phyloP scores from a whole-genome alignment of 2,888 invertebrate genomes.

The Calliphora vomitoria region DNA sequence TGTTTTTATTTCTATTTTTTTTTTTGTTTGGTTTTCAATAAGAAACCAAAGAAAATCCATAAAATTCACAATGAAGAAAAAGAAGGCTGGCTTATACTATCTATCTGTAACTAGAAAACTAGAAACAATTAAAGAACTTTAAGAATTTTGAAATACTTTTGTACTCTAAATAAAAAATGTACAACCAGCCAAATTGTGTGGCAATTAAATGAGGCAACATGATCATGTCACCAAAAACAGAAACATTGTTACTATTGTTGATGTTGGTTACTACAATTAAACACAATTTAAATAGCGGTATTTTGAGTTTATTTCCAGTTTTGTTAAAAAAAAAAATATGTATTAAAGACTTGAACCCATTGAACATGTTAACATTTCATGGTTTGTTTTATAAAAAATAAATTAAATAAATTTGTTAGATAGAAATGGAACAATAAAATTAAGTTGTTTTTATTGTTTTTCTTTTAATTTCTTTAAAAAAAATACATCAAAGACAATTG shows the following conservation, averaged over 20 bases:
- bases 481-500: neutral
- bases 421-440: no score
- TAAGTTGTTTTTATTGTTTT: no score
- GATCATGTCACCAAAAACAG: constrained; percentile 33
- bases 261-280: neutral
- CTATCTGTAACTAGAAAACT: neutral
- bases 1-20: constrained; percentile 27
- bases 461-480: no score
- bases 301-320: neutral
- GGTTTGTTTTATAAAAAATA: constrained; percentile 10
- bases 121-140: neutral
- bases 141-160: neutral
- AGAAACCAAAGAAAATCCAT: neutral
- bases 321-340: no score
- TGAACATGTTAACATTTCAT: neutral
- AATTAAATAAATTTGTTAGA: neutral
- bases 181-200: constrained; percentile 3
- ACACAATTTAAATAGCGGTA: neutral
- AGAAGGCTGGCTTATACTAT: neutral
- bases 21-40: no score
- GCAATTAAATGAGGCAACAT: constrained; percentile 29
- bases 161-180: neutral
- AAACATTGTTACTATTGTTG: neutral
- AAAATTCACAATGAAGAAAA: neutral
- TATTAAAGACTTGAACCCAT: no score